A percentile compares a stretch with the other conserved stretches of the same genome.
Conservation (phyloP, 2,113 vertebrate genomes). For the Pungitius pungitius region DNA sequence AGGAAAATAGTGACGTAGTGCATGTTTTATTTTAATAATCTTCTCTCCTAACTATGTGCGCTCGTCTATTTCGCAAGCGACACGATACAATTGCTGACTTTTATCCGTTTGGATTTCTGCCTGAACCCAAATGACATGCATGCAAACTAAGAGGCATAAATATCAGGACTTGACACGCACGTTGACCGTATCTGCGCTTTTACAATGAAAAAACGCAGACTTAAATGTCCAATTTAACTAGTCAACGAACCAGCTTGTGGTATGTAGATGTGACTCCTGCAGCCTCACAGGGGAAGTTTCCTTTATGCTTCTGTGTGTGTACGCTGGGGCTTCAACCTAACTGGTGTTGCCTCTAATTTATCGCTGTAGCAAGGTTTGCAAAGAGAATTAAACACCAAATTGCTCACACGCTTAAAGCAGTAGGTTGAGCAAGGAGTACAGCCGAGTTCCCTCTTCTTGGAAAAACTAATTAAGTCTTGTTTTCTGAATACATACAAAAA, state of each 20-base stretch:
- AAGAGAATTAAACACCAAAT: neutral
- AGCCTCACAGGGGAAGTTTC: neutral
- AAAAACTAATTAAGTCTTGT: neutral
- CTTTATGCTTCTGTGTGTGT: neutral
- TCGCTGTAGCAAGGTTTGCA: neutral
- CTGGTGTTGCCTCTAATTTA: neutral
- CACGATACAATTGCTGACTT: no score
- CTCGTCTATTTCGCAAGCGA: no score
- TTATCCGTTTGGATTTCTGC: neutral
- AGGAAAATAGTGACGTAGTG: neutral
- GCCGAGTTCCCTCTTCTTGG: neutral
- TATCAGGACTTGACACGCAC: neutral
- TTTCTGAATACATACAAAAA: neutral
- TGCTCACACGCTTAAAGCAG: neutral
- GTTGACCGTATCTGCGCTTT: neutral
- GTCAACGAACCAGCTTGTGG: slow-evolving; percentile 37
- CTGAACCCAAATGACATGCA: neutral
- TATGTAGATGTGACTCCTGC: neutral
- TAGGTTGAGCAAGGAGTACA: neutral
- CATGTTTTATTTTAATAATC: no score
- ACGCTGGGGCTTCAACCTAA: neutral
- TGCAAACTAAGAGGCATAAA: neutral
- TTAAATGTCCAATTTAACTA: neutral
- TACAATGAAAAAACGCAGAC: neutral
- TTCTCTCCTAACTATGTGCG: no score